These are phyloP conservation scores for Aphelinus atriplicis DNA, from an alignment of 1,140 invertebrate species.

Conservation along the genomic window DNA sequence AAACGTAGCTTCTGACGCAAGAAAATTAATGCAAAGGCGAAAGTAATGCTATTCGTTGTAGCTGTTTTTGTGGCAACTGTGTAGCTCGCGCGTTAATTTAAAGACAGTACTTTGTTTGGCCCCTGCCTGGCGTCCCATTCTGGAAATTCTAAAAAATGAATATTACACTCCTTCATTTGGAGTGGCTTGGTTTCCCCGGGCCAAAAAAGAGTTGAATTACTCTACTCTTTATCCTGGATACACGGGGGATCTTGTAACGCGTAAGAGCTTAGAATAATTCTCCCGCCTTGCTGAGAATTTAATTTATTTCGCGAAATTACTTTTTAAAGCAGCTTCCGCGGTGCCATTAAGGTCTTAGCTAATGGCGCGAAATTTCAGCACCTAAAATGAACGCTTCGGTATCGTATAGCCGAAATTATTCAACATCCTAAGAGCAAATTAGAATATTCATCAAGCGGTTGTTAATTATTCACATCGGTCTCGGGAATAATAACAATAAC, in stretches of 20 bases:
- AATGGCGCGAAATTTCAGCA: too few relatives aligned
- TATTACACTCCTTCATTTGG: constrained; percentile 18
- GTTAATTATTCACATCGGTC: too few relatives aligned
- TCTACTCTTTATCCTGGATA: background rate
- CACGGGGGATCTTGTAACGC: constrained; percentile 7
- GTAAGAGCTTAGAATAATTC: constrained; percentile 13
- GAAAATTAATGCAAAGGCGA: constrained; percentile 7
- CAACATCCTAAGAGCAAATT: too few relatives aligned
- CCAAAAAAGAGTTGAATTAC: constrained; percentile 26
- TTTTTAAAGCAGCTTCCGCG: constrained; percentile 6
- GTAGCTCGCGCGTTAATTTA: constrained; percentile 20
- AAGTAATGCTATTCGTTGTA: constrained; percentile 17
- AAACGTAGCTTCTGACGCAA: background rate
- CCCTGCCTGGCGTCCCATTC: background rate
- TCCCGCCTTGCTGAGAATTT: background rate
- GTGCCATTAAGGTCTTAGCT: too few relatives aligned
- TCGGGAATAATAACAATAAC: too few relatives aligned
- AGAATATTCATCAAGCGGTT: too few relatives aligned
- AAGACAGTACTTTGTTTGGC: constrained; percentile 17
- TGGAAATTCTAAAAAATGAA: constrained; percentile 32
- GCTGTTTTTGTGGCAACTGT: constrained; percentile 7
- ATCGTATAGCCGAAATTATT: too few relatives aligned
- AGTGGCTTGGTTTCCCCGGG: constrained; percentile 11
- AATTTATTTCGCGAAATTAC: constrained; percentile 22
- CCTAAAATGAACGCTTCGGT: too few relatives aligned